Evolutionary conservation across 1,140 invertebrate genomes (phyloP), one percentile per base, ranked within the genome.

Genomic region (Halictus rubicundus): DNA sequence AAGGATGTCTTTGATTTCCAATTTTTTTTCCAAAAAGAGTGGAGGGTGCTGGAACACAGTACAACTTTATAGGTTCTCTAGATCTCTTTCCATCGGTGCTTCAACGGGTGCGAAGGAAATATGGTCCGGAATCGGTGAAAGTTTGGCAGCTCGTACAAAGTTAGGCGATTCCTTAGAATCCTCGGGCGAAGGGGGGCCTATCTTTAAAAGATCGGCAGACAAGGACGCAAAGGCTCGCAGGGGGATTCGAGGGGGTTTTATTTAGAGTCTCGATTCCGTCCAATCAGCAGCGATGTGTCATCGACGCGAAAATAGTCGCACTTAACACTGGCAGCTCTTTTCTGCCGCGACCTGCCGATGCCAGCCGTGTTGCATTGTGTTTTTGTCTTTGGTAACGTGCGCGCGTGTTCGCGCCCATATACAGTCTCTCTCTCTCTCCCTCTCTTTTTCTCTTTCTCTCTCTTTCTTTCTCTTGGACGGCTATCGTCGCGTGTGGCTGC

Each of bases 231-330:
- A 64, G 49, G 23, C 8, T 49, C 1, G 76, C 63, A 16, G 32
- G 59, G 37, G 60, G 76, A 72, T 82, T 75, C 52, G 54, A 81
- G 42, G 61, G 60, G 75, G 81, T 83, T 81, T 88, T 87, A 89
- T 89, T 89, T 87, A 84, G 78, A 79, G 82, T 74, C 71, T 66
- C 79, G 86, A 88, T 89, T 80, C 72, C 59, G 79, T 87, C 82
- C 89, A 88, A 89, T 89, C 88, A 86, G 82, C 78, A 65, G 52
- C 81, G 89, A 89, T 90, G 89, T 90, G 88, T 90, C 89, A 90
- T 89, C 88, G 64, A 37, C 77, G 86, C 88, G 79, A 90, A 88
- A 90, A 90, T 90, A 90, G 89, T 78, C 84, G 84, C 87, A 88
- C 87, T 88, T 88, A 88, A 84, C 88, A 85, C 77, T 80, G 81